Evolutionary conservation across 2,888 invertebrate species (phyloP), one percentile per base, ranked within the genome.

Genomic region (Oligia fasciuncula): DNA sequence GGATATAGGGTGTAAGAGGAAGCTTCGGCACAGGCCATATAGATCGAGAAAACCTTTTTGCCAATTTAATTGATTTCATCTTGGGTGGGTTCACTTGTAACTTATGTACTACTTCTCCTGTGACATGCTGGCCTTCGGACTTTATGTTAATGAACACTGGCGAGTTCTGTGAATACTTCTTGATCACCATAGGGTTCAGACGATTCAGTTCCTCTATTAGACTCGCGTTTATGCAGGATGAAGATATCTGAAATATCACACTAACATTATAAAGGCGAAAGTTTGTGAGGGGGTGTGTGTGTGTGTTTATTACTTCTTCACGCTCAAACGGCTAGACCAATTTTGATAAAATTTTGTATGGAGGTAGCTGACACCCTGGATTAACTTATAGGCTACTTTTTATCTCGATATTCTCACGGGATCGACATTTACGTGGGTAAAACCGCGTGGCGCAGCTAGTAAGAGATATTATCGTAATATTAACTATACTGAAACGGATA

Each of bases 81-180:
- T 60, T 68, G 0, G 74, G 66, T 2, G 67, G 67, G 5, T 80
- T 77, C 1, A 29, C 60, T 54, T 69, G 65, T 13, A 83, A 13
- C 35, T 69, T 76, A 2, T 77, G 68, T 8, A 85, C 0, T 3
- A 80, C 0, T 17, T 66, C 79, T 14, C 46, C 65, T 5, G 49
- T 14, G 2, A 60, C 5, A 0, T 68, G 79, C 43, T 68, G 65
- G 74, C 81, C 70, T 85, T 90, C 89, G 2, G 93, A 83, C 43
- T 92, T 91, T 9, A 93, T 90, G 74, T 94, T 94, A 29, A 94
- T 92, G 76, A 91, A 88, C 0, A 95, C 88, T 23, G 95, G 95
- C 1, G 94, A 88, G 29, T 90, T 91, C 17, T 90, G 91, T 0
- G 90, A 88, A 14, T 87, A 83, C 81, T 92, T 94, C 79, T 89